Evolutionary conservation across 2,797 vertebrate species (phyloP).

Genomic region (Scyliorhinus canicula): DNA sequence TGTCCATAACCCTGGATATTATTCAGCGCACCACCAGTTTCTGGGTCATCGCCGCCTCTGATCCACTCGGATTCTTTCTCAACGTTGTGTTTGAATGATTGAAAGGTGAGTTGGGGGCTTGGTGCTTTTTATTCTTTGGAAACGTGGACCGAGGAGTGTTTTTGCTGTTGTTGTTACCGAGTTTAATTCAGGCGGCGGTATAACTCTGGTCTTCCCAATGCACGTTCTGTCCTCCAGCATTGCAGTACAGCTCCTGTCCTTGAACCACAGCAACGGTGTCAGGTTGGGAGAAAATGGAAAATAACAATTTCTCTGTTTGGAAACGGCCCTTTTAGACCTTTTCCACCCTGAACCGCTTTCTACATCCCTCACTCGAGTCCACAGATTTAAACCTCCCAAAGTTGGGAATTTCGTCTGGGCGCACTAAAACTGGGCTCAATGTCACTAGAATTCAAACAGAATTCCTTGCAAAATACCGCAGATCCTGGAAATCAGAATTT

Average conservation of each 20-base stretch:
- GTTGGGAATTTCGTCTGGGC: neutral
- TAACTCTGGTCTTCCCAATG: neutral
- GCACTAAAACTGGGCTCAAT: neutral
- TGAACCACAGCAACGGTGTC: neutral
- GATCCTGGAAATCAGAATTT: no score
- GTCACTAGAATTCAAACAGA: neutral
- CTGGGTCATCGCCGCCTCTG: neutral
- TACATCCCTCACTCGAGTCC: neutral
- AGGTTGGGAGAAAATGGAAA: neutral
- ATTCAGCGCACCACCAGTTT: no score
- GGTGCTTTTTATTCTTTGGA: neutral
- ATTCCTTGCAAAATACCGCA: neutral
- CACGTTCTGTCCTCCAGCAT: neutral
- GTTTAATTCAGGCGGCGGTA: neutral
- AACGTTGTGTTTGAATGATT: neutral
- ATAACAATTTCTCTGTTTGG: neutral
- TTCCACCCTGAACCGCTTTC: no score
- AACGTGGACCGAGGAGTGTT: no score
- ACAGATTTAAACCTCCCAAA: neutral
- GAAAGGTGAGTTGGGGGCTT: neutral
- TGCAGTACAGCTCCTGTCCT: neutral
- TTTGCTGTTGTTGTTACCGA: no score
- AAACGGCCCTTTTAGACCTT: neutral
- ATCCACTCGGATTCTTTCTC: neutral
- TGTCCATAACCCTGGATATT: no score